Evolutionary conservation across 2,797 vertebrate genomes (phyloP).

Genomic region (Vultur gryphus): DNA sequence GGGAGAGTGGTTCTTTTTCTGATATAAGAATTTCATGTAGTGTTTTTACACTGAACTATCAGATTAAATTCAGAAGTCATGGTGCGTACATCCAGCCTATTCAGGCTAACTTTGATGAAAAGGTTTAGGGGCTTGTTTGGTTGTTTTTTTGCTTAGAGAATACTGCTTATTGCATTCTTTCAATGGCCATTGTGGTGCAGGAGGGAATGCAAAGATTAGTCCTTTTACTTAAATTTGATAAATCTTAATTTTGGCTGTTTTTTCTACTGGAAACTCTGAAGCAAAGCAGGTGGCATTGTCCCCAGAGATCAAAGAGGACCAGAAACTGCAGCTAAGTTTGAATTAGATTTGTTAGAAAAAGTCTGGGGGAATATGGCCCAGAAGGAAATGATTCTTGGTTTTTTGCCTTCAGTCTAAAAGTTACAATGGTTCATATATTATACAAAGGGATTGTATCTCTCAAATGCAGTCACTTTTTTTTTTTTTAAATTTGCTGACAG

Average conservation of each 20-base stretch:
- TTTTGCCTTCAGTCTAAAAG: not conserved
- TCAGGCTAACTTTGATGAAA: not conserved
- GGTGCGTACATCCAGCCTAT: not conserved
- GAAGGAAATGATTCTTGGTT: not conserved
- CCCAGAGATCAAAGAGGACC: not conserved
- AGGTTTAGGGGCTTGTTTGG: not conserved
- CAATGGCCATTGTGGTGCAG: not conserved
- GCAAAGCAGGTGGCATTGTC: not conserved
- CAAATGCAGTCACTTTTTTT: not conserved
- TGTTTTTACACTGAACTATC: not conserved
- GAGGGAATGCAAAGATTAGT: not conserved
- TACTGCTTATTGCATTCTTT: not conserved
- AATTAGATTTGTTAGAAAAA: not conserved
- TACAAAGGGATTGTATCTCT: not conserved
- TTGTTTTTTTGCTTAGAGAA: not conserved
- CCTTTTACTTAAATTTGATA: not conserved
- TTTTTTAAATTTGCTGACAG: not conserved
- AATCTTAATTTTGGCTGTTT: not conserved
- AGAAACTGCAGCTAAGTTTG: not conserved
- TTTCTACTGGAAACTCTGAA: not conserved
- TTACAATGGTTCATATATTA: not conserved
- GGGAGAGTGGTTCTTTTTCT: not conserved
- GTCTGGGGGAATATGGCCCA: not conserved
- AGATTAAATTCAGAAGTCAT: not conserved
- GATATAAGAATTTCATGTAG: not conserved